These are phyloP conservation scores for Periplaneta americana DNA, from an alignment of 1,140 invertebrate species.

Conservation along the genomic window DNA sequence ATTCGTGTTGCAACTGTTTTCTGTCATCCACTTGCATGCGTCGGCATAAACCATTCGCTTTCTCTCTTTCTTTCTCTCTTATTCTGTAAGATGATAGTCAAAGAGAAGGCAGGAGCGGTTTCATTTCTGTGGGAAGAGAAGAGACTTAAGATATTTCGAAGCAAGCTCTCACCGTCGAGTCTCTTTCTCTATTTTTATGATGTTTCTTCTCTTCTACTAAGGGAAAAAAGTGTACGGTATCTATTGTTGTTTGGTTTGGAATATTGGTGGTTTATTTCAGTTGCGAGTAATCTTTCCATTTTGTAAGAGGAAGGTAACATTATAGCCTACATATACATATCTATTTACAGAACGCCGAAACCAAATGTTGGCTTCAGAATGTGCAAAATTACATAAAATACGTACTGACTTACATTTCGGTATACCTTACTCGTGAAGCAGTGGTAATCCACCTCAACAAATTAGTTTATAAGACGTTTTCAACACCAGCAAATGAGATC, in stretches of 20 bases:
- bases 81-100: neutral
- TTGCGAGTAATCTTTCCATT: too few relatives aligned
- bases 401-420: too few relatives aligned
- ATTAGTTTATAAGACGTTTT: too few relatives aligned
- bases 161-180: neutral
- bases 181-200: neutral
- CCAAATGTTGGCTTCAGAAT: too few relatives aligned
- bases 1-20: neutral
- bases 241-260: neutral
- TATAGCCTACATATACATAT: too few relatives aligned
- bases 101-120: neutral
- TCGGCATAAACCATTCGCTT: neutral
- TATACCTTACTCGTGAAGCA: too few relatives aligned
- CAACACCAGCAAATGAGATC: too few relatives aligned
- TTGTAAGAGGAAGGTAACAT: too few relatives aligned
- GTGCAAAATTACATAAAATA: too few relatives aligned
- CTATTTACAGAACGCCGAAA: too few relatives aligned
- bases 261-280: neutral
- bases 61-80: too few relatives aligned
- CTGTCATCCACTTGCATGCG: neutral
- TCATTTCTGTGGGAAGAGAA: neutral
- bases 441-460: too few relatives aligned
- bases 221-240: neutral
- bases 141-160: neutral
- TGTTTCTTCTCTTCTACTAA: neutral